These are phyloP conservation scores for Nannoperca obscura DNA, from an alignment of 2,797 vertebrate genomes.

Conservation along the genomic window DNA sequence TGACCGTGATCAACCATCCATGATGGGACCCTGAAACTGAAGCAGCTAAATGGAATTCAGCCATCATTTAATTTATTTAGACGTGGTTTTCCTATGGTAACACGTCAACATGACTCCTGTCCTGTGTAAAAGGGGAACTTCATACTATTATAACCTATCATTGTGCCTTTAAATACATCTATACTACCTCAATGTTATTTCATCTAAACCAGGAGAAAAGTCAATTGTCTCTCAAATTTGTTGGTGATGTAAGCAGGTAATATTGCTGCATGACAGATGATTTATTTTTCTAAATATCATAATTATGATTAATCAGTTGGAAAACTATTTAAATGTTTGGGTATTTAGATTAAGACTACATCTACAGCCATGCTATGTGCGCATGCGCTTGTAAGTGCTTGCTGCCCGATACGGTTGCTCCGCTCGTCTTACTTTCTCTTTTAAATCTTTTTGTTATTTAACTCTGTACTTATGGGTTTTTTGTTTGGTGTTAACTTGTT, in stretches of 20 bases:
- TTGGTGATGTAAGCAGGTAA: background rate
- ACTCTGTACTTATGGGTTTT: too few relatives aligned
- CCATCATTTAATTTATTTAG: background rate
- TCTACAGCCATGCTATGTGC: too few relatives aligned
- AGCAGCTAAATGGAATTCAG: too few relatives aligned
- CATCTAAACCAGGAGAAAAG: background rate
- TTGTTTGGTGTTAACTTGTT: too few relatives aligned
- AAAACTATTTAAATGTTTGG: background rate
- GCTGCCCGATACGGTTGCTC: too few relatives aligned
- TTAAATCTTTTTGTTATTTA: too few relatives aligned
- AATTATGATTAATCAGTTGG: background rate
- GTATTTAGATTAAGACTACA: background rate
- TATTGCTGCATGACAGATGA: background rate
- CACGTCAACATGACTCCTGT: background rate
- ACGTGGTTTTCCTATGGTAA: background rate
- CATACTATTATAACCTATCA: background rate
- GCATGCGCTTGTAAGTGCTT: too few relatives aligned
- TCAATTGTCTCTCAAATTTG: background rate
- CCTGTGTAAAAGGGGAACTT: background rate
- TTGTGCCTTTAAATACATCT: background rate
- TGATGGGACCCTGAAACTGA: background rate
- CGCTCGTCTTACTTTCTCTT: too few relatives aligned
- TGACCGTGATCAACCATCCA: background rate
- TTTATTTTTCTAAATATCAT: background rate
- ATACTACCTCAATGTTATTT: constrained; percentile 46